Evolutionary conservation across 1,140 invertebrate species (phyloP).

Genomic region (Stratiolaelaps scimitus): DNA sequence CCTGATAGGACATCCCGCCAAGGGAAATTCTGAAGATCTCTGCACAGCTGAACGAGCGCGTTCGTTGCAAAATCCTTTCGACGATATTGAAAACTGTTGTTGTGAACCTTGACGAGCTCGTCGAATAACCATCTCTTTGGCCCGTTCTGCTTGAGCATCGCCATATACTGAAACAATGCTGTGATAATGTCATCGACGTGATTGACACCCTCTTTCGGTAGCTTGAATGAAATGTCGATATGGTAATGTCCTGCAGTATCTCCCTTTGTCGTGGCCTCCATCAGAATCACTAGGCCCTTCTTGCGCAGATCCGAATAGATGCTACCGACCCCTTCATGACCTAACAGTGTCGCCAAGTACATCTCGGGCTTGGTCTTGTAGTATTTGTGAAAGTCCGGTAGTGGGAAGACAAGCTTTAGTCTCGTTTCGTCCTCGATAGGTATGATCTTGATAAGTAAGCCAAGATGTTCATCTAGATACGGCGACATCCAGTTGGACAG

Average conservation of each 20-base stretch:
- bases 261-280: constrained; percentile 1
- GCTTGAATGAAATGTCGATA: constrained; percentile 9
- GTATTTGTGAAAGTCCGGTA: not conserved
- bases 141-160: constrained; percentile 1
- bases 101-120: constrained; percentile 7
- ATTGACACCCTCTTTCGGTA: not conserved
- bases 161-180: constrained; percentile 7
- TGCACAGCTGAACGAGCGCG: not conserved
- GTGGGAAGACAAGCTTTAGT: constrained; percentile 15
- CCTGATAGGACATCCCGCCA: not conserved
- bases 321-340: not conserved
- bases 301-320: constrained; percentile 18
- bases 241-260: constrained; percentile 2
- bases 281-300: not conserved
- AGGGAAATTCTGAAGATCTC: not conserved
- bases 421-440: constrained; percentile 2
- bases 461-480: constrained; percentile 16
- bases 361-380: not conserved
- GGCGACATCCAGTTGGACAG: constrained; percentile 7
- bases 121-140: constrained; percentile 5
- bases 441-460: constrained; percentile 10
- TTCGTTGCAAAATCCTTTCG: not conserved
- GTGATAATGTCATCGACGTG: constrained; percentile 24
- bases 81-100: not conserved
- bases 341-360: not conserved